Evolutionary conservation across 1,140 invertebrate species (phyloP).

Genomic region (Drosophila arawakana): DNA sequence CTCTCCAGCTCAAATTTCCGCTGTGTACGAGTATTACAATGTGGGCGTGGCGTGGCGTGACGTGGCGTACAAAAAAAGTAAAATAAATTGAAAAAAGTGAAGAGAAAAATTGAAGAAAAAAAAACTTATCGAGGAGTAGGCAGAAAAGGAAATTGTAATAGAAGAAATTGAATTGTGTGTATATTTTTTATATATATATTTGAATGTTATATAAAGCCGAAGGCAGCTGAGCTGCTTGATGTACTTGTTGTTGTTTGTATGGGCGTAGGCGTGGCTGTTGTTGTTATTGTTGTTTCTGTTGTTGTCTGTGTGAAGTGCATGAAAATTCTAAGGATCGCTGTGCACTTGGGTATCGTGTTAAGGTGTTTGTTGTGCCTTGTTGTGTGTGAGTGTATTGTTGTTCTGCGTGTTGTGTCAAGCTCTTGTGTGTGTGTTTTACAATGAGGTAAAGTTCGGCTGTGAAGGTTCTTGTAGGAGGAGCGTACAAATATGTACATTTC

Average conservation of each 20-base stretch:
- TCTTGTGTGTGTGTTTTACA: constrained; percentile 71
- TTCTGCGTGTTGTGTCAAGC: constrained; percentile 60
- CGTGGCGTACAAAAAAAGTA: constrained; percentile 26
- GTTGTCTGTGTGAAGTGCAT: constrained; percentile 48
- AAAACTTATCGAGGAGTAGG: constrained; percentile 38
- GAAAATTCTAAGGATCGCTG: constrained; percentile 58
- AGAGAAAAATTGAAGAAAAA: constrained; percentile 28
- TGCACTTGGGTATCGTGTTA: constrained; percentile 72
- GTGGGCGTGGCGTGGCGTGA: constrained; percentile 23
- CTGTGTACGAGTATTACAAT: constrained; percentile 13
- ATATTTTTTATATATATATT: constrained; percentile 37
- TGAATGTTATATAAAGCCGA: constrained; percentile 50
- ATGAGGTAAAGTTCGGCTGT: constrained; percentile 82
- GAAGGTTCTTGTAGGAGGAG: constrained; percentile 66
- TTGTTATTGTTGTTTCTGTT: constrained; percentile 29
- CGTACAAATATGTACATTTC: constrained; percentile 60
- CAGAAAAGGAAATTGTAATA: constrained; percentile 70
- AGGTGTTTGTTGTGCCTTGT: constrained; percentile 52
- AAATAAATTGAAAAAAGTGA: constrained; percentile 28
- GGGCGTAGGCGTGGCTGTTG: constrained; percentile 36
- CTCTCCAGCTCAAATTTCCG: constrained; percentile 30
- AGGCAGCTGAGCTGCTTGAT: constrained; percentile 68
- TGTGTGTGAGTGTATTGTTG: constrained; percentile 4
- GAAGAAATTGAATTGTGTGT: constrained; percentile 80
- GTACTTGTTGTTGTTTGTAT: constrained; percentile 14